Evolutionary conservation across 2,888 invertebrate genomes (phyloP), one percentile per base, ranked within the genome.

Genomic region (Eristalis arbustorum): DNA sequence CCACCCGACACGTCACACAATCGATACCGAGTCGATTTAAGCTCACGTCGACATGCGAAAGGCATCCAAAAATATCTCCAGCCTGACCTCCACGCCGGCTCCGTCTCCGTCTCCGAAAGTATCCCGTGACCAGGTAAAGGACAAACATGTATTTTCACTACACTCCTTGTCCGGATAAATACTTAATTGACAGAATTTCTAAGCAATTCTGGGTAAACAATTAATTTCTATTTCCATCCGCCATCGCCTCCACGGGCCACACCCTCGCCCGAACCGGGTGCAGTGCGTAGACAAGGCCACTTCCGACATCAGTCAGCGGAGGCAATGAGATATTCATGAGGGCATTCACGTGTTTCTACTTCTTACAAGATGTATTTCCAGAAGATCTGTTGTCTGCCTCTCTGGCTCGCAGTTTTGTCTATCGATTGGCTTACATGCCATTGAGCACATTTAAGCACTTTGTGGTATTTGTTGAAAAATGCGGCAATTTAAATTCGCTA

Each of bases 171-270:
- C 37, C 5, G 13, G 37, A 37, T 64, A 64, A 64, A 64, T 64
- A 64, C 34, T 64, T 64, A 64, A 64, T 40, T 64, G 22, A 34
- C 37, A 22, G 64, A 64, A 64, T 64, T 37, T 23, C 3, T 64
- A 10, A 64, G 64, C 40, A 64, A 64, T 64, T 64, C 40, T 4
- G 23, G 64, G 40, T 13, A 64, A 37, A 37, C 40, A 37, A 64
- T 64, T 64, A 18, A 40, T 40, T 64, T 40, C 34, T 64, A 64
- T 64, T 64, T 64, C 22, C 64, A 64, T 22, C 25, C 2, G n/a
- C n/a, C n/a, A n/a, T n/a, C 5, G 37, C 23, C 40, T 59, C 25
- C 59, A 3, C 23, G n/a, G n/a, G n/a, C n/a, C n/a, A n/a, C n/a
- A n/a, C n/a, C n/a, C n/a, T n/a, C n/a, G 3, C 0, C 3, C 25